Conservation (phyloP, 2,797 vertebrate species). For the Cichlasoma orientale region DNA sequence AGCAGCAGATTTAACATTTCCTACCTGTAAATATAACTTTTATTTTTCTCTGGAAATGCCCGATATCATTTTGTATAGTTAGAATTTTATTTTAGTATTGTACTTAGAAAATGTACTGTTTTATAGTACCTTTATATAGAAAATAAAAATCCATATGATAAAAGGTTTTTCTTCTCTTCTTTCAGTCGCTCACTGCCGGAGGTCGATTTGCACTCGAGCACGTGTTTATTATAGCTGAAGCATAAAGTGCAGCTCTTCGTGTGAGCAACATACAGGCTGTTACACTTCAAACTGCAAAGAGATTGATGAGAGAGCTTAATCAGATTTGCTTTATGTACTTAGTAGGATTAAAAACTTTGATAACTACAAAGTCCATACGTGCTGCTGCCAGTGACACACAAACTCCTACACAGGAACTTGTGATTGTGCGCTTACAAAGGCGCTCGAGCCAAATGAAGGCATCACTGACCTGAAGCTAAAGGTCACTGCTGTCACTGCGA, state of each 20-base stretch:
- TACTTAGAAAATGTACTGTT: slow-evolving; percentile 78
- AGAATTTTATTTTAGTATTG: slow-evolving; percentile 49
- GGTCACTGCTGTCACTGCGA: no score
- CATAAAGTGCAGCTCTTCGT: background rate
- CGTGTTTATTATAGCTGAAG: background rate
- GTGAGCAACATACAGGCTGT: no score
- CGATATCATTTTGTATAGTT: slow-evolving; percentile 64
- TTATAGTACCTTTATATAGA: slow-evolving; percentile 82
- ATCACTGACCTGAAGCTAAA: no score
- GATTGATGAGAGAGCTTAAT: no score
- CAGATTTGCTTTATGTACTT: no score
- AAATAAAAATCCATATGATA: slow-evolving; percentile 49
- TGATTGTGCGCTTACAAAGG: no score
- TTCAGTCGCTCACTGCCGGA: background rate
- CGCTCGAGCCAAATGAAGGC: no score
- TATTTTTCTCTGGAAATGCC: slow-evolving; percentile 53
- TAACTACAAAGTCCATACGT: no score
- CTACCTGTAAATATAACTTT: slow-evolving; percentile 57
- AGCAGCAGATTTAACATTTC: slow-evolving; percentile 52
- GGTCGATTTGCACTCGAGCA: background rate
- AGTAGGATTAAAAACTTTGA: no score
- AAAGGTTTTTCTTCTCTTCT: background rate
- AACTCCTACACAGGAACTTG: no score
- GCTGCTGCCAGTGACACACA: no score
- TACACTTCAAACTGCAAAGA: no score